Evolutionary conservation across 92 coral and sea anemone species (phyloP), one percentile per base, ranked within the genome.

Genomic region (Scolanthus callimorphus): DNA sequence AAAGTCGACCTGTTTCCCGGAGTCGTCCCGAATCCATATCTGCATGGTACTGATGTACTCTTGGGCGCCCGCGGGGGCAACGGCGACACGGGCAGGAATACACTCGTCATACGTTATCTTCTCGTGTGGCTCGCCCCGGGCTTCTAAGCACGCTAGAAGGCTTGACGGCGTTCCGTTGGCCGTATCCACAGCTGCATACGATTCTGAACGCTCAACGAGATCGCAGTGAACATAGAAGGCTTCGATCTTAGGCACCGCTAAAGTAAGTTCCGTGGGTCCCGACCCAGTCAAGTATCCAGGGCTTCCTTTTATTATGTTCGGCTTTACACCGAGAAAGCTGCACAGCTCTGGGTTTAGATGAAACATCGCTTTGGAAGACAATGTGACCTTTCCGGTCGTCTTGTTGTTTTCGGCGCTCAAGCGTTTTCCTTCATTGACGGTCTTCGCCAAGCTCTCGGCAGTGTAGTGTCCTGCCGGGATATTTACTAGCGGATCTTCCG

Each of bases 1-100:
- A 47, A 63, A 49, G 59, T 63, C 70, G 1, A 63, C 34, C 3
- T 11, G 59, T 25, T 27, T 63, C 1, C 59, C 70, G 30, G 21
- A 3, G 2, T 47, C 55, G 45, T 49, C 70, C 29, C 59, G 21
- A 20, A 61, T 52, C 30, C 30, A 12, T 52, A 52, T 52, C 8
- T 24, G 59, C 9, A 52, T 52, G 31, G 3, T 52, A 4, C 4
- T 4, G 23, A 46, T 21, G 17, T 9, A 46, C 19, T 20, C 11
- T 4, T 9, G 17, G 19, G 59, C n/a, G n/a, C n/a, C n/a, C n/a
- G n/a, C n/a, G n/a, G n/a, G 24, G 6, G 30, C 3, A 4, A 30
- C 29, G 3, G 59, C 11, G 30, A 52, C 59, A 9, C 29, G 20
- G 4, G 24, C 29, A 25, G 59, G 59, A 4, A 52, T 12, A 30